Evolutionary conservation across 2,888 invertebrate species (phyloP).

Genomic region (Eudasyphora cyanicolor): DNA sequence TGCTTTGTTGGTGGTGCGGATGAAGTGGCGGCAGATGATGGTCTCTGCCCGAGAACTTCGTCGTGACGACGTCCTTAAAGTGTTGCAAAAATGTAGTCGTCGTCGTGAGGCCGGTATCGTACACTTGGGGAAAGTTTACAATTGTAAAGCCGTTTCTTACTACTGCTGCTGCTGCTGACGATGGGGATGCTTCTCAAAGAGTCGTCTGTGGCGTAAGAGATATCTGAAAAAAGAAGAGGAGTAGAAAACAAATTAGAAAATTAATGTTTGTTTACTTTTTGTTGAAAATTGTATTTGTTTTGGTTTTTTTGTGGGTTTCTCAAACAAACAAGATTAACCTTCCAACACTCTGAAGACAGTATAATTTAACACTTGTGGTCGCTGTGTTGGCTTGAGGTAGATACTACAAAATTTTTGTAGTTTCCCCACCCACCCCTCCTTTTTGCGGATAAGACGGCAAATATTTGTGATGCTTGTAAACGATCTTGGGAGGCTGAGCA

Average conservation of each 20-base stretch:
- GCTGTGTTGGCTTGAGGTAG: too few species aligned
- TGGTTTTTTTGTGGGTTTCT: background rate
- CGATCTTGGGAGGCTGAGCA: background rate
- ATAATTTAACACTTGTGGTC: conserved; percentile 52
- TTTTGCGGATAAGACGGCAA: background rate
- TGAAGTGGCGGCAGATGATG: conserved; percentile 77
- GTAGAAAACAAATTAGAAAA: background rate
- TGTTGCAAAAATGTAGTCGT: conserved; percentile 79
- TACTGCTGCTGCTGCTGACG: conserved; percentile 37
- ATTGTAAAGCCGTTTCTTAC: conserved; percentile 28
- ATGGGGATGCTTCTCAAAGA: too few species aligned
- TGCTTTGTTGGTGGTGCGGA: conserved; percentile 75
- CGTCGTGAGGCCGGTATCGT: conserved; percentile 80
- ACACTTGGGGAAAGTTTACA: conserved; percentile 68
- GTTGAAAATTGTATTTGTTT: background rate
- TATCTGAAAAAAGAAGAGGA: background rate
- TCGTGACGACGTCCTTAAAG: conserved; percentile 80
- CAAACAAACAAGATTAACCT: conserved; percentile 48
- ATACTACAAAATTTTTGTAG: background rate
- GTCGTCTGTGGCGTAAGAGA: conserved; percentile 51
- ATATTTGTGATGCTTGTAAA: conserved; percentile 21
- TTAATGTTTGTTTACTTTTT: background rate
- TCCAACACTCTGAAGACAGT: conserved; percentile 54
- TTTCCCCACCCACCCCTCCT: too few species aligned
- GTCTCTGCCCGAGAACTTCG: conserved; percentile 79